A percentile compares a stretch with the other conserved stretches of the same genome.
phyloP scores from a whole-genome alignment of 2,797 vertebrate genomes.

The Enteromius argenteus region DNA sequence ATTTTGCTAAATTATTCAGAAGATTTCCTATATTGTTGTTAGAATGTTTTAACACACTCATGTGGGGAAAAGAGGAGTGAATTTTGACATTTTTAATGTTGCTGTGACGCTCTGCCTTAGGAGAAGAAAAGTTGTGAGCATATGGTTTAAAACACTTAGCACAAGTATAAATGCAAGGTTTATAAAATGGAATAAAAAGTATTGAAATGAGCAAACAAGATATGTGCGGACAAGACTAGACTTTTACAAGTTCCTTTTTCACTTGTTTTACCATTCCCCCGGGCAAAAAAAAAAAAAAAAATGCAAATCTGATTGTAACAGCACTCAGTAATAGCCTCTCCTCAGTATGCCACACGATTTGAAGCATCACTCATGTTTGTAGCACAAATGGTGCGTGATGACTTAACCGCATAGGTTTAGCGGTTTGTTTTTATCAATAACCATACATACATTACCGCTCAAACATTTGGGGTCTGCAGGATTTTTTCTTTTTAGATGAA shows the following conservation, averaged over 20 bases:
- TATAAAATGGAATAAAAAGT: constrained; percentile 6
- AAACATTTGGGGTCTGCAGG: background rate
- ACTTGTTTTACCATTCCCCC: background rate
- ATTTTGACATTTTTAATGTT: background rate
- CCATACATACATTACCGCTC: background rate
- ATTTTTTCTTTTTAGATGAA: background rate
- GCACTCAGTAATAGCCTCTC: background rate
- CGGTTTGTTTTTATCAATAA: background rate
- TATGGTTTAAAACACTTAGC: constrained; percentile 12
- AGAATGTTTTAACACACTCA: background rate
- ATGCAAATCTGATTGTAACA: background rate
- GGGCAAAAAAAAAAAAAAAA: background rate
- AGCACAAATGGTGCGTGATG: constrained; percentile 5
- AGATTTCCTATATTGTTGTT: constrained; percentile 11
- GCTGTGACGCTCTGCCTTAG: background rate
- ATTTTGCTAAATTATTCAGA: background rate
- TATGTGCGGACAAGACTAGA: background rate
- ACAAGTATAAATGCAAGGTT: background rate
- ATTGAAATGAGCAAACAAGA: background rate
- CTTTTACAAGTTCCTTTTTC: background rate
- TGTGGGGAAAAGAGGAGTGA: background rate
- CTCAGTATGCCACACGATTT: background rate
- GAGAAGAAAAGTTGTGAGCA: background rate
- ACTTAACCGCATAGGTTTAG: background rate
- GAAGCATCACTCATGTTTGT: background rate